Evolutionary conservation across 2,888 invertebrate species (phyloP).

Genomic region (Leucophenga montana): DNA sequence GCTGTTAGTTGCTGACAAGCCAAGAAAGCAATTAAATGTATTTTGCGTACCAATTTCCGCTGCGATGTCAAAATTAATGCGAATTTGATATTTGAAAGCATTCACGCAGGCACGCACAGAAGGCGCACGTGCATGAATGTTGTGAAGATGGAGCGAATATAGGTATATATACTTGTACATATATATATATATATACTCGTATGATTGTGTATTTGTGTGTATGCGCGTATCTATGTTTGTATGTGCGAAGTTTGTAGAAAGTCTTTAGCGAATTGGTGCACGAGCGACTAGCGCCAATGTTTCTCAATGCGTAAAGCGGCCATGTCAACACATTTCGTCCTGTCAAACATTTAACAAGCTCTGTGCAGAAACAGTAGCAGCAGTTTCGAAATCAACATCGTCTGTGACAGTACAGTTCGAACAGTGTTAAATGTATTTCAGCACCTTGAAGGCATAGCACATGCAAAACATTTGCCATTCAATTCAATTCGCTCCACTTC

Average conservation of each 20-base stretch:
- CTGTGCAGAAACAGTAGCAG: neutral
- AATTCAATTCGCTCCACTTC: neutral
- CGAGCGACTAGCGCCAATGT: neutral
- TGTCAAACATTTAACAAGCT: slow-evolving; percentile 28
- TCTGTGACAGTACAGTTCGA: no score
- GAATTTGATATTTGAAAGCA: slow-evolving; percentile 62
- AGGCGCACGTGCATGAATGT: neutral
- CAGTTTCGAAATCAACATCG: no score
- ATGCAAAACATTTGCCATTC: neutral
- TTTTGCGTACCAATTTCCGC: slow-evolving; percentile 49
- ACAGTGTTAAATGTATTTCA: neutral
- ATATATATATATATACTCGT: no score
- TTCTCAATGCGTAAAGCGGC: slow-evolving; percentile 1
- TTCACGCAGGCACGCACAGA: slow-evolving; percentile 45
- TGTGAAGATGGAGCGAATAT: neutral
- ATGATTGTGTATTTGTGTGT: no score
- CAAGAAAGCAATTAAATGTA: slow-evolving; percentile 64
- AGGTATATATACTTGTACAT: no score
- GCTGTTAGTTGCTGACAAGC: slow-evolving; percentile 28
- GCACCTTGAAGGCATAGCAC: neutral
- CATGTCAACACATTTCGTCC: slow-evolving; percentile 25
- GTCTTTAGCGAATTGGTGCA: neutral
- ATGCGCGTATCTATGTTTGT: neutral
- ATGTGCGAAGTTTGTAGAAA: neutral
- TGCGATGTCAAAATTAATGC: slow-evolving; percentile 65